Evolutionary conservation across 2,113 vertebrate genomes (phyloP).

Genomic region (Riparia riparia): DNA sequence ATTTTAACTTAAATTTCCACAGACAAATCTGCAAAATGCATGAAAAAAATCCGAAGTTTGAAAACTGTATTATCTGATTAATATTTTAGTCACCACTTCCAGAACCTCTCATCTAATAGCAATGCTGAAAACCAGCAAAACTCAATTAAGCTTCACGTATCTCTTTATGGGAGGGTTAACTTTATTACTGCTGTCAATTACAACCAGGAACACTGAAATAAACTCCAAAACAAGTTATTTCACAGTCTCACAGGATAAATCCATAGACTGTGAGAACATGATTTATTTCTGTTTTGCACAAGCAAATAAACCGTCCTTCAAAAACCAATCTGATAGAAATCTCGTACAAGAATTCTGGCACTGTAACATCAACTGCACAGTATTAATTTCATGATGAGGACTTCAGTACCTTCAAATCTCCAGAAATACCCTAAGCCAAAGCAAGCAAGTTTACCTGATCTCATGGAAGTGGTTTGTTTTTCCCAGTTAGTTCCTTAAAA

Average conservation of each 20-base stretch:
- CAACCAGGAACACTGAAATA: not conserved
- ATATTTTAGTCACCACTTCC: not conserved
- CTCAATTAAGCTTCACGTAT: not conserved
- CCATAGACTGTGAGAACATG: not conserved
- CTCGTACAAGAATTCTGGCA: not conserved
- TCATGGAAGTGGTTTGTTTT: not conserved
- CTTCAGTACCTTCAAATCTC: not conserved
- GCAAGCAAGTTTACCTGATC: not conserved
- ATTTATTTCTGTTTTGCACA: not conserved
- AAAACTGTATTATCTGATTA: not conserved
- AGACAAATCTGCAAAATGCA: not conserved
- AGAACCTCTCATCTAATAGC: not conserved
- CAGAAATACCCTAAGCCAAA: not conserved
- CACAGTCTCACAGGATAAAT: not conserved
- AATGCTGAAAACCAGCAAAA: not conserved
- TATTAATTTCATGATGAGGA: not conserved
- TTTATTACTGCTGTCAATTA: not conserved
- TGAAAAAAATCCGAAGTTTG: not conserved
- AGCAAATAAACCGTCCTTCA: not conserved
- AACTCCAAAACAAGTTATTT: not conserved
- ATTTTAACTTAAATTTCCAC: not conserved
- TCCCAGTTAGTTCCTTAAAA: constrained; percentile 5
- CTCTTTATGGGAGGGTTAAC: not conserved
- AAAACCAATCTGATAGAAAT: not conserved
- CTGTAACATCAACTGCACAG: not conserved